These are phyloP conservation scores for Lasioglossum marginatum DNA, from an alignment of 2,888 invertebrate genomes.

Conservation along the genomic window DNA sequence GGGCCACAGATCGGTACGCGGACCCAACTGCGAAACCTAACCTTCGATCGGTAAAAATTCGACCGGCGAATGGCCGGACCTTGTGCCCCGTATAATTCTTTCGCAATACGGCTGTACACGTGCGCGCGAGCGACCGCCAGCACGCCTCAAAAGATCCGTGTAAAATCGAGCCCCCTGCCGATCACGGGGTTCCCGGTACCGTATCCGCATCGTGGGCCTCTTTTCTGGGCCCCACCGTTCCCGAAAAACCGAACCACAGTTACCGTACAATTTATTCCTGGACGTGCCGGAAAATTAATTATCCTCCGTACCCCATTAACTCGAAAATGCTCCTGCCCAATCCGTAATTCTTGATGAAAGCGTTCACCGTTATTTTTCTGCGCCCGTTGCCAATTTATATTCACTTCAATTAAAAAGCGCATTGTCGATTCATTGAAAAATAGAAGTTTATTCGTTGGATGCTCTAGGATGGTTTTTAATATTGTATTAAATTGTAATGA, in stretches of 20 bases:
- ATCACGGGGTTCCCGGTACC: constrained; percentile 15
- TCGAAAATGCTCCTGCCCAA: not conserved
- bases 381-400: not conserved
- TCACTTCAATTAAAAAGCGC: not conserved
- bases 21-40: constrained; percentile 71
- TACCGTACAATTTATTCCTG: not conserved
- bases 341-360: not conserved
- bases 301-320: not conserved
- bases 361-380: not conserved
- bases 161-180: constrained; percentile 50
- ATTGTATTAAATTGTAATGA: no score
- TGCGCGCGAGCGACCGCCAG: constrained; percentile 46
- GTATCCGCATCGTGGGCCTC: constrained; percentile 6
- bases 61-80: constrained; percentile 77
- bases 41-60: constrained; percentile 79
- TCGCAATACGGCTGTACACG: constrained; percentile 67
- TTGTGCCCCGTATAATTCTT: constrained; percentile 78
- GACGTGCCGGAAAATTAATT: not conserved
- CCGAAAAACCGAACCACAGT: not conserved
- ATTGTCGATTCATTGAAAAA: not conserved
- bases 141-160: constrained; percentile 51
- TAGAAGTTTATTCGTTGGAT: not conserved
- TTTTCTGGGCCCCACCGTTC: not conserved
- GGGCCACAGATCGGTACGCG: constrained; percentile 59
- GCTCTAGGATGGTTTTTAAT: no score